These are phyloP conservation scores for Elaphurus davidianus DNA, from an alignment of 2,113 vertebrate species.

Conservation along the genomic window DNA sequence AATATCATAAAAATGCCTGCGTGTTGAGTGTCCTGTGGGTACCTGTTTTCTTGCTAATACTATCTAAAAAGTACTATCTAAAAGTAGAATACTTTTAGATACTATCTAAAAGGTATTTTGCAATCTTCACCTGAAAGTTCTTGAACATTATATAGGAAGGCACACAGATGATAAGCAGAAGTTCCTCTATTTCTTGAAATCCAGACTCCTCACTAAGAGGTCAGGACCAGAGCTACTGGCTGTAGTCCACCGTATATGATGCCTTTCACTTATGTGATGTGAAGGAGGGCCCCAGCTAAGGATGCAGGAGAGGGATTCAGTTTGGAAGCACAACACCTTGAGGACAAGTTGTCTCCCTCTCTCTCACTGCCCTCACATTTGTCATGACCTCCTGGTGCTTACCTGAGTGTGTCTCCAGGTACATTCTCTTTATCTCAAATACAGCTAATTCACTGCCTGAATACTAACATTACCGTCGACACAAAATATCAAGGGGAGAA, in stretches of 20 bases:
- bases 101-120: not conserved
- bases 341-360: not conserved
- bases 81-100: too few relatives aligned
- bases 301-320: not conserved
- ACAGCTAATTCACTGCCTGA: not conserved
- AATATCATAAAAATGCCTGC: not conserved
- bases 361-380: not conserved
- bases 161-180: not conserved
- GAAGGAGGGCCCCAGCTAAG: not conserved
- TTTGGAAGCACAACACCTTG: accelerated
- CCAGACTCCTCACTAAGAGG: not conserved
- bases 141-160: not conserved
- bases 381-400: not conserved
- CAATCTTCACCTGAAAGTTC: not conserved
- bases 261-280: not conserved
- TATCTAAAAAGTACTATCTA: not conserved
- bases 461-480: not conserved
- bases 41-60: not conserved
- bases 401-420: not conserved
- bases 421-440: not conserved
- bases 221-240: not conserved
- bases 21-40: too few relatives aligned
- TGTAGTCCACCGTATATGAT: accelerated
- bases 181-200: not conserved
- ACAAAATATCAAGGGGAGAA: constrained; percentile 16